These are phyloP conservation scores for Cassiopea andromeda DNA, from an alignment of 30 jellyfish, hydroid and myxozoan species.

Conservation along the genomic window DNA sequence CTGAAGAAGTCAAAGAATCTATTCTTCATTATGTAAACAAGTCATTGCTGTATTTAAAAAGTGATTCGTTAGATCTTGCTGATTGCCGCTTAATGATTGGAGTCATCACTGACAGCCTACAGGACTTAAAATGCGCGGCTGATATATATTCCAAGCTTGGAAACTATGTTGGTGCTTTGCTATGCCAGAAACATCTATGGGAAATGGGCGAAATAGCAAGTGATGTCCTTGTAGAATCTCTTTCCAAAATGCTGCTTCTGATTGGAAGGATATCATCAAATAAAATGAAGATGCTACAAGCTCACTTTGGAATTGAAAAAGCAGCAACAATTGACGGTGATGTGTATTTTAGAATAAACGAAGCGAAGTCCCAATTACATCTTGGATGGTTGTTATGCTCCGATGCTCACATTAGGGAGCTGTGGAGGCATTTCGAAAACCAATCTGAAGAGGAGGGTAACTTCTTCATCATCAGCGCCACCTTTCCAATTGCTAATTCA, in stretches of 20 bases:
- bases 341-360: slow-evolving; percentile 21
- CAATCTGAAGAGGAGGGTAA: slow-evolving; percentile 16
- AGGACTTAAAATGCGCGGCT: slow-evolving; percentile 8
- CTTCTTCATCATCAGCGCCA: neutral
- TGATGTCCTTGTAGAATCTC: slow-evolving; percentile 10
- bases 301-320: slow-evolving; percentile 40
- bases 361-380: slow-evolving; percentile 9
- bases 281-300: slow-evolving; percentile 9
- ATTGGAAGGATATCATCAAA: slow-evolving; percentile 18
- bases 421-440: slow-evolving; percentile 2
- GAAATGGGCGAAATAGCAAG: slow-evolving; percentile 6
- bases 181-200: slow-evolving; percentile 8
- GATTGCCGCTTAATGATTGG: slow-evolving; percentile 28
- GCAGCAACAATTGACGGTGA: slow-evolving; percentile 4
- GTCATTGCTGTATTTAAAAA: neutral
- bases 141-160: neutral
- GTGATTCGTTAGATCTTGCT: slow-evolving; percentile 25
- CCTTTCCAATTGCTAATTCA: neutral
- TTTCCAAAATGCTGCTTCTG: slow-evolving; percentile 16
- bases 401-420: neutral
- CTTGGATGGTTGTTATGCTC: neutral
- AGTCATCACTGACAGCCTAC: slow-evolving; percentile 3
- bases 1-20: neutral
- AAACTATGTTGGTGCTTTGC: slow-evolving; percentile 13
- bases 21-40: neutral